Conservation (phyloP, 2,113 vertebrate species). For the Callipepla californica region DNA sequence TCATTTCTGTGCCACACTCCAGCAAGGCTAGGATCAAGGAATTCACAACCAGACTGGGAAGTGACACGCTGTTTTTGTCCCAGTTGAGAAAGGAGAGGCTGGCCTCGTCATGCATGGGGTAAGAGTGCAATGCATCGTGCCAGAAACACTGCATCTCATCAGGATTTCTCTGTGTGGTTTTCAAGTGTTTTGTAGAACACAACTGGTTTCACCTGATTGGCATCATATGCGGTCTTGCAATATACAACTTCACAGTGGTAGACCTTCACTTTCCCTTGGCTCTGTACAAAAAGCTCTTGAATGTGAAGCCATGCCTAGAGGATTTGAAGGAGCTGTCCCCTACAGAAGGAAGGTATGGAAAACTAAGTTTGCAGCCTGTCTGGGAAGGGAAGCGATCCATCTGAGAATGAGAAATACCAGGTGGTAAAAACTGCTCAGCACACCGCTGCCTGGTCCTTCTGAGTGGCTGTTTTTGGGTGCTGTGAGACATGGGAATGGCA, state of each 20-base stretch:
- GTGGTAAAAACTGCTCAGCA: not conserved
- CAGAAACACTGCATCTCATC: not conserved
- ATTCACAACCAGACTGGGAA: not conserved
- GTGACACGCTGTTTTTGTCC: not conserved
- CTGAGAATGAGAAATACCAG: not conserved
- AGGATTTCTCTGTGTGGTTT: constrained; percentile 23
- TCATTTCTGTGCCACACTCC: not conserved
- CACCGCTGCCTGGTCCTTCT: not conserved
- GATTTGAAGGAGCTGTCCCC: constrained; percentile 96
- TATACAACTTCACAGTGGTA: constrained; percentile 97
- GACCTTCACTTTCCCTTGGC: constrained; percentile 95
- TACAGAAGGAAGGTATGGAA: constrained; percentile 90
- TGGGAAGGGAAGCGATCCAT: not conserved
- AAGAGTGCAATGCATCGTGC: not conserved
- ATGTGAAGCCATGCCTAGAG: constrained; percentile 86
- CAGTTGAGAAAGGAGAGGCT: not conserved
- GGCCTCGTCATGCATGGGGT: not conserved
- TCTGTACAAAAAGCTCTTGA: constrained; percentile 95
- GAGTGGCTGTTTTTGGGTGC: not conserved
- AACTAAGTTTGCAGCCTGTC: not conserved
- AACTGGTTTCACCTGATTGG: constrained; percentile 98
- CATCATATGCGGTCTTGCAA: constrained; percentile 94
- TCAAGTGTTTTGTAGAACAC: constrained; percentile 96
- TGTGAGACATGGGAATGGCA: not conserved
- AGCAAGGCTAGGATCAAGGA: not conserved